Conservation (phyloP, 1,140 invertebrate species). For the Drosophila orena region DNA sequence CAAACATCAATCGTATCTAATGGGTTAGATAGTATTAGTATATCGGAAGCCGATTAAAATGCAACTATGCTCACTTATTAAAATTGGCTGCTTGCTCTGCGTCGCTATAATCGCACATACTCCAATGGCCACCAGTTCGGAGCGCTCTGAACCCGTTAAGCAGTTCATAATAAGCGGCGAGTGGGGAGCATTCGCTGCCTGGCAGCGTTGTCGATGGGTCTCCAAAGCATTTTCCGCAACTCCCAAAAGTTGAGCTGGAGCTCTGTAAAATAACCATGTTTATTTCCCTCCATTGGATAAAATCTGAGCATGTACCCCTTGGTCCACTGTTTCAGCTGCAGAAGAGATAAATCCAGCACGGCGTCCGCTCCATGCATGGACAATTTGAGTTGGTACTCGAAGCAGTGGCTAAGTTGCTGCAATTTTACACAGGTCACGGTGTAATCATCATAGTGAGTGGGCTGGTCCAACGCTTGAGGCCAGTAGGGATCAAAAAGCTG, state of each 20-base stretch:
- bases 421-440: conserved; percentile 73
- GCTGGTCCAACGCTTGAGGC: conserved; percentile 70
- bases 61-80: conserved; percentile 68
- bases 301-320: conserved; percentile 61
- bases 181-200: conserved; percentile 51
- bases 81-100: conserved; percentile 68
- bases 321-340: conserved; percentile 83
- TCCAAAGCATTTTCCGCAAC: conserved; percentile 79
- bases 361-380: conserved; percentile 80
- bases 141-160: conserved; percentile 80
- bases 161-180: conserved; percentile 81
- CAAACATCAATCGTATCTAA: conserved; percentile 83
- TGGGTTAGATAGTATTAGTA: too few species aligned
- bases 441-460: conserved; percentile 77
- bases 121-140: conserved; percentile 74
- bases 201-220: conserved; percentile 72
- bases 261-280: conserved; percentile 36
- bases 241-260: conserved; percentile 68
- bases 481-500: conserved; percentile 83
- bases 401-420: conserved; percentile 74
- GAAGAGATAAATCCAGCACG: conserved; percentile 70
- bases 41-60: not conserved
- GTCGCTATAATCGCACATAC: conserved; percentile 77
- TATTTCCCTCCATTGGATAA: not conserved
- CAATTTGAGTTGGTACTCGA: conserved; percentile 74